Evolutionary conservation across 2,888 invertebrate genomes (phyloP), one percentile per base, ranked within the genome.

Genomic region (Galerucella nymphaeae): DNA sequence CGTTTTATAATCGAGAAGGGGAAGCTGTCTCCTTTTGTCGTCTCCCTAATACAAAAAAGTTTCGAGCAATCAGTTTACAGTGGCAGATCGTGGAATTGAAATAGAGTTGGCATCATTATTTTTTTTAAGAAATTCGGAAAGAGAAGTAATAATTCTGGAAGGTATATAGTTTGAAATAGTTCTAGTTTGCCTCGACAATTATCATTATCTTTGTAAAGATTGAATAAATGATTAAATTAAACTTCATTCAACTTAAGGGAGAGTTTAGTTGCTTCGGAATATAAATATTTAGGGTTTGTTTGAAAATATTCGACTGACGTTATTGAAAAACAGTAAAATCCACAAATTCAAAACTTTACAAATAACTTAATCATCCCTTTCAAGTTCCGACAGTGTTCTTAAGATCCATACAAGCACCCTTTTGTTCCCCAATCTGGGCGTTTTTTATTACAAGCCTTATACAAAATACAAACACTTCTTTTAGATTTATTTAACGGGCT

Each of bases 391-490:
- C 67, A 59, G 13, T 77, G 76, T 78, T 73, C 75, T 70, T 65
- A 77, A 77, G 66, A 74, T 77, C 71, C 80, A 80, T 80, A 80
- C 80, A 82, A 80, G 79, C 80, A 74, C 79, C 80, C 80, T 79
- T 78, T 80, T 79, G 77, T 80, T 80, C 79, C 75, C 76, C 77
- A 76, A 78, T 77, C 79, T 81, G 79, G 80, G 81, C 80, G 79
- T 76, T 82, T 83, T 38, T 84, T 84, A 84, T 84, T 84, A 82
- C 83, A 82, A 81, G 83, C 83, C 82, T 81, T 81, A 82, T 82
- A 82, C 81, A 83, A 82, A 82, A 82, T 80, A 83, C 83, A 84
- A 84, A 84, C 82, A 80, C 81, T 82, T 80, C 82, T 82, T 82
- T 82, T 77, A 80, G 77, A 76, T 80, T 81, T 79, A 80, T 80